Conservation (phyloP, 2,113 vertebrate species). For the Anthoscopus minutus region DNA sequence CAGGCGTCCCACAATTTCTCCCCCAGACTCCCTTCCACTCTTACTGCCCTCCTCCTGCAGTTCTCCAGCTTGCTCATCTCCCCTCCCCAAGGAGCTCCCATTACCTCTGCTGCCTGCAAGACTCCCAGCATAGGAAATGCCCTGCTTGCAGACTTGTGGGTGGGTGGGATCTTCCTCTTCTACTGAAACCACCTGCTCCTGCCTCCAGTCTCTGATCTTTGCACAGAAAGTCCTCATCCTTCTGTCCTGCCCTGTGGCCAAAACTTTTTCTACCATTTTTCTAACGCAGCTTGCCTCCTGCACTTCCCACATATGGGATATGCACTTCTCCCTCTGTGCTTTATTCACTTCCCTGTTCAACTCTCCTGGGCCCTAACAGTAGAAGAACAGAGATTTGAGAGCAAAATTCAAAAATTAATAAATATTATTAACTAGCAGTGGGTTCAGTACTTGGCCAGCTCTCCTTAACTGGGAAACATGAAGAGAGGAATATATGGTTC, state of each 20-base stretch:
- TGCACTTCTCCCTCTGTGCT: neutral
- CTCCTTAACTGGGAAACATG: neutral
- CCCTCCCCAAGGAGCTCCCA: fast-evolving
- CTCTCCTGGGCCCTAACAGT: neutral
- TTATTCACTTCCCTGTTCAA: neutral
- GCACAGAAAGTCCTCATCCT: neutral
- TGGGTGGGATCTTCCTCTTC: neutral
- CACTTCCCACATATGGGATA: neutral
- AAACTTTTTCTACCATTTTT: neutral
- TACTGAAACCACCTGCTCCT: neutral
- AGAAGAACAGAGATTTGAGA: neutral
- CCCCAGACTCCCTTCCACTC: neutral
- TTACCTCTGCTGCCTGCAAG: neutral
- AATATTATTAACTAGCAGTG: neutral
- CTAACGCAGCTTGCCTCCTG: neutral
- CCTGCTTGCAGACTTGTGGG: neutral
- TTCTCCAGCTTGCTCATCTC: neutral
- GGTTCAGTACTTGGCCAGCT: neutral
- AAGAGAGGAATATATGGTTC: neutral
- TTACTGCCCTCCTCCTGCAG: neutral
- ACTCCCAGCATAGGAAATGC: neutral
- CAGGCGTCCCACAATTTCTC: neutral
- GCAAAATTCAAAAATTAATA: neutral
- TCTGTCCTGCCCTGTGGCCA: neutral
- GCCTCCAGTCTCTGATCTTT: neutral